Base-by-base conservation (phyloP, 2,888 invertebrate genomes). In the Zaprionus bogoriensis region DNA sequence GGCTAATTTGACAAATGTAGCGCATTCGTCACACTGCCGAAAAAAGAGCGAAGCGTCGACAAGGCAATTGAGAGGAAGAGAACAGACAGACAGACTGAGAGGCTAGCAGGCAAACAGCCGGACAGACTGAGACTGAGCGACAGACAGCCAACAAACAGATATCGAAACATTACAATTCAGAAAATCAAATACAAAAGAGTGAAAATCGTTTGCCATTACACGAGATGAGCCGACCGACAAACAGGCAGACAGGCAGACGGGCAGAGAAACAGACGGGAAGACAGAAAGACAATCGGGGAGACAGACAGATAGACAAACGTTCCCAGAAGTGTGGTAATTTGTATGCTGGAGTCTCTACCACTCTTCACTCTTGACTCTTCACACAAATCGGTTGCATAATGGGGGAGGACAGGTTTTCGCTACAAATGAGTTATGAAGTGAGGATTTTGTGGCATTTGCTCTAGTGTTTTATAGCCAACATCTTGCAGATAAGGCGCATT, bases 1-100 rank as follows among this genome's bases (percentile, higher is more conserved):
- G 52, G 79, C 85, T 79, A 85, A 80, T 80, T 85, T 80, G 80
- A 85, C 83, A 82, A 80, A 80, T 80, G 82, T 64, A 54, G 50
- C 42, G 71, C 74, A 84, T 84, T 82, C 71, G 82, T 68, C 64
- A 75, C 78, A 65, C 74, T 63, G 39, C 38, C 66, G 19, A 54
- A 36, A 19, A 14, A 22, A 25, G 14, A 5, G 12, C 1, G 38
- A 19, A 12, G 4, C 3, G 2, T n/a, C n/a, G n/a, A n/a, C n/a
- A n/a, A n/a, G n/a, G n/a, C n/a, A n/a, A 12, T 9, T 22, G 12
- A 30, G 19, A 39, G 17, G 3, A 23, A 12, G 12, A 4, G 23
- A 30, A 9, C 9, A 7, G 10, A 39, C 19, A n/a, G 38, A 41
- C 30, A 36, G 30, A 30, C 12, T 4, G 14, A 14, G 32, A 14